phyloP scores from a whole-genome alignment of 2,797 vertebrate species.

The Melanotaenia trifasciata region DNA sequence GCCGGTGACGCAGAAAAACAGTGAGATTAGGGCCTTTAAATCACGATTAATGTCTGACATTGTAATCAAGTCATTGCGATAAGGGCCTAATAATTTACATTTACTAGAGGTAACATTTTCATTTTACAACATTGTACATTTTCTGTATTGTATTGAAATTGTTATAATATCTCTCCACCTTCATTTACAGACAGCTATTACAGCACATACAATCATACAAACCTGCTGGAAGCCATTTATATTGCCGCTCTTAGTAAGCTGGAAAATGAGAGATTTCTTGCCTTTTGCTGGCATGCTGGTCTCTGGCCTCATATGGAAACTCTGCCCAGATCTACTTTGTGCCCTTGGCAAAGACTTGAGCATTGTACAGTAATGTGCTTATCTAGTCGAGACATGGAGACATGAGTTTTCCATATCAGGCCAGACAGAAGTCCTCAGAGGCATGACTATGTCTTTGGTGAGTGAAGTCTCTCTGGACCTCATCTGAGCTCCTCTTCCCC shows the following conservation, averaged over 20 bases:
- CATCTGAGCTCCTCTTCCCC: slow-evolving; percentile 52
- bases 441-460: slow-evolving; percentile 39
- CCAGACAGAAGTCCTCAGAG: slow-evolving; percentile 46
- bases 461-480: slow-evolving; percentile 45
- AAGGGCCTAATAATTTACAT: not conserved
- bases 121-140: not conserved
- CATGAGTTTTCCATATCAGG: slow-evolving; percentile 49
- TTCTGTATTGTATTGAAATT: not conserved
- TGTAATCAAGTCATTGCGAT: not conserved
- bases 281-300: slow-evolving; percentile 15
- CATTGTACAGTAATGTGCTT: slow-evolving; percentile 44
- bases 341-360: slow-evolving; percentile 52
- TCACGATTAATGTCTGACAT: not conserved
- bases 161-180: not conserved
- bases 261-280: slow-evolving; percentile 11
- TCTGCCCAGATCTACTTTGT: slow-evolving; percentile 47
- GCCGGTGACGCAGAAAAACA: not conserved
- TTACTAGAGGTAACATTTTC: not conserved
- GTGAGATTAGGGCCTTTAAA: not conserved
- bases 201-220: not conserved
- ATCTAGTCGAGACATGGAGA: slow-evolving; percentile 51
- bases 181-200: not conserved
- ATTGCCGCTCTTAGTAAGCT: not conserved
- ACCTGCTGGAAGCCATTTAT: not conserved
- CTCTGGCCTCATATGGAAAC: slow-evolving; percentile 24